A percentile compares a stretch with the other conserved stretches of the same genome.
Evolutionary conservation across 2,113 vertebrate genomes (phyloP).

Genomic region (Bostrychus sinensis): DNA sequence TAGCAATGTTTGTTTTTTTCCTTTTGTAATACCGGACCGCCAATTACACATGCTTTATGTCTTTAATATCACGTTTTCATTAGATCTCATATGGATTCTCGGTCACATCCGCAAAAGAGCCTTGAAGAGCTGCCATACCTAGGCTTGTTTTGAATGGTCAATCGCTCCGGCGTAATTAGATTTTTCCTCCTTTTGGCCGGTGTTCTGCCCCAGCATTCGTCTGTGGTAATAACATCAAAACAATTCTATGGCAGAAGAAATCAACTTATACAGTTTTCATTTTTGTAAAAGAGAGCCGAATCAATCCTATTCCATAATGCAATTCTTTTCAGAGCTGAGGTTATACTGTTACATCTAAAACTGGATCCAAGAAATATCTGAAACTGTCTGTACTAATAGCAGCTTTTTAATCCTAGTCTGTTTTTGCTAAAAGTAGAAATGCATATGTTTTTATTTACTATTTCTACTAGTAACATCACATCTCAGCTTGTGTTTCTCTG

Average conservation of each 20-base stretch:
- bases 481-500: background rate
- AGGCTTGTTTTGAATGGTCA: slow-evolving; percentile 71
- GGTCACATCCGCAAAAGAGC: slow-evolving; percentile 48
- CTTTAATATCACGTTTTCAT: slow-evolving; percentile 77
- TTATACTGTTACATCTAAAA: slow-evolving; percentile 56
- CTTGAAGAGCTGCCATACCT: slow-evolving; percentile 57
- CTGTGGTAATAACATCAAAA: slow-evolving; percentile 71
- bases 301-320: slow-evolving; percentile 57
- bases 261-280: slow-evolving; percentile 68
- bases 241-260: slow-evolving; percentile 68
- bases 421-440: background rate
- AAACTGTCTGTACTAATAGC: slow-evolving; percentile 46
- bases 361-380: slow-evolving; percentile 49
- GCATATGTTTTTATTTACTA: slow-evolving; percentile 18
- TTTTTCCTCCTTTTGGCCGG: slow-evolving; percentile 55
- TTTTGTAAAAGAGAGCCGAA: slow-evolving; percentile 73
- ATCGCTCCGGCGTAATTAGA: slow-evolving; percentile 59
- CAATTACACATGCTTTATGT: slow-evolving; percentile 76
- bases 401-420: slow-evolving; percentile 51
- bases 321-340: slow-evolving; percentile 52
- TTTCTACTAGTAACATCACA: slow-evolving; percentile 2
- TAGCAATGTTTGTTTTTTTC: slow-evolving; percentile 11
- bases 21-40: slow-evolving; percentile 51
- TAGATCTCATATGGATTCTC: slow-evolving; percentile 69
- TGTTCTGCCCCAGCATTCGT: slow-evolving; percentile 65